Evolutionary conservation across 2,113 vertebrate species (phyloP), one percentile per base, ranked within the genome.

Genomic region (Trochalopteron elliotii): DNA sequence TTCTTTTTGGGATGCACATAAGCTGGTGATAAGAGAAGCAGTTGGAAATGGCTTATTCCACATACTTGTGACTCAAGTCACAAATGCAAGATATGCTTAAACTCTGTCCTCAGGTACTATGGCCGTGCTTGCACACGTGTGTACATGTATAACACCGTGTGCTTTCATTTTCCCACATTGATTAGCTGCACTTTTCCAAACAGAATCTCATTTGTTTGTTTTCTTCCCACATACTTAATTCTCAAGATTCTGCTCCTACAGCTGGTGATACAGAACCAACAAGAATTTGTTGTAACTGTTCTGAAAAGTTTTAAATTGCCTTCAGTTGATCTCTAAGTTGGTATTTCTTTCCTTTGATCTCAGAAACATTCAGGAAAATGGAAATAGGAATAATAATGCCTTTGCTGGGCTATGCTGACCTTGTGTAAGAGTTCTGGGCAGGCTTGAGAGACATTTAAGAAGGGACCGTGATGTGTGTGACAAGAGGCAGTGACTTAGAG

Each of bases 391-490:
- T 77, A 79, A 55, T 56, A 50, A 60, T 4, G 28, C 69, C 50
- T 81, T 82, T 44, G 16, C 22, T 52, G 56, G 64, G 47, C 69
- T 74, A 2, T 11, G 44, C 56, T 89, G 42, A 33, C 24, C 44
- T 49, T 81, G 47, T 2, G 1, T 68, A 68, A 78, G 65, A 71
- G 89, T 93, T 77, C 55, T 67, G 33, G 33, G 76, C 64, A 83
- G 77, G 27, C 69, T 25, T 33, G 52, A 52, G 80, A 72, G 64
- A 37, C 18, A 10, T 7, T 39, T 70, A 60, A 35, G 88, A 74
- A 72, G 40, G 42, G 45, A 44, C 27, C 0, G 0, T 30, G 30
- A 21, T 35, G 42, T 35, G 30, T 76, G 45, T 5, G 0, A 53
- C 67, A 72, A 1, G 19, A 10, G 37, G 25, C 27, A 9, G 52